These are phyloP conservation scores for Pollicipes pollicipes DNA, from an alignment of 1,140 invertebrate genomes.

Conservation along the genomic window DNA sequence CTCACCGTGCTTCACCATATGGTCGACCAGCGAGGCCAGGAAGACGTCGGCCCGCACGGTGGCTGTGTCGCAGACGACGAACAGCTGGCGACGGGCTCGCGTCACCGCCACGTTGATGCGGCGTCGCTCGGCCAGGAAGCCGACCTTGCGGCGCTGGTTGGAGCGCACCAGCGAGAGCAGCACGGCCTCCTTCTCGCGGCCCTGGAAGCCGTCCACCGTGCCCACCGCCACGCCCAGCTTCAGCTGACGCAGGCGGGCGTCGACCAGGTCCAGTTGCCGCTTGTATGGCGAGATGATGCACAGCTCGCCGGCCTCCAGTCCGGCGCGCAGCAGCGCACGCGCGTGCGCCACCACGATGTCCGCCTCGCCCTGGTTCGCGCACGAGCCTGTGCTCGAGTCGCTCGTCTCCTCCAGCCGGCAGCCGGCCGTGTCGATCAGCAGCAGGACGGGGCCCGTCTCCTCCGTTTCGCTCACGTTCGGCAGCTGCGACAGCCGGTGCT, in stretches of 20 bases:
- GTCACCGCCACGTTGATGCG: constrained; percentile 44
- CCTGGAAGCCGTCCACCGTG: constrained; percentile 41
- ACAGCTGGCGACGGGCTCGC: constrained; percentile 36
- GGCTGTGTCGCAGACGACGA: constrained; percentile 36
- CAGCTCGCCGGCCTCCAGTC: constrained; percentile 31
- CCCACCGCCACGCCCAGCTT: constrained; percentile 32
- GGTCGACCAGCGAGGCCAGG: constrained; percentile 32
- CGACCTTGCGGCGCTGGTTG: constrained; percentile 29
- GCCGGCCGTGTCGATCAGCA: constrained; percentile 38
- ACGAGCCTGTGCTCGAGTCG: constrained; percentile 34
- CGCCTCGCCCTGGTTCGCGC: constrained; percentile 39
- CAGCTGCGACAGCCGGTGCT: not conserved
- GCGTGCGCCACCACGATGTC: constrained; percentile 34
- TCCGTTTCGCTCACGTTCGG: not conserved
- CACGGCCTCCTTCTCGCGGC: constrained; percentile 36
- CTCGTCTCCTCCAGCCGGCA: constrained; percentile 33
- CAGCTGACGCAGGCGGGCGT: constrained; percentile 22
- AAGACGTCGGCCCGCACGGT: constrained; percentile 34
- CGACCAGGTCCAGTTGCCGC: constrained; percentile 27
- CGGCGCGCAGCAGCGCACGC: constrained; percentile 29
- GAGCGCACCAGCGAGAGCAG: constrained; percentile 34
- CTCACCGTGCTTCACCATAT: constrained; percentile 32
- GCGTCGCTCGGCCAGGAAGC: constrained; percentile 39
- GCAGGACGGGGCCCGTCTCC: constrained; percentile 19
- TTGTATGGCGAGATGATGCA: constrained; percentile 43